Evolutionary conservation across 1,140 invertebrate species (phyloP), one percentile per base, ranked within the genome.

Genomic region (Drosophila parabipectinata): DNA sequence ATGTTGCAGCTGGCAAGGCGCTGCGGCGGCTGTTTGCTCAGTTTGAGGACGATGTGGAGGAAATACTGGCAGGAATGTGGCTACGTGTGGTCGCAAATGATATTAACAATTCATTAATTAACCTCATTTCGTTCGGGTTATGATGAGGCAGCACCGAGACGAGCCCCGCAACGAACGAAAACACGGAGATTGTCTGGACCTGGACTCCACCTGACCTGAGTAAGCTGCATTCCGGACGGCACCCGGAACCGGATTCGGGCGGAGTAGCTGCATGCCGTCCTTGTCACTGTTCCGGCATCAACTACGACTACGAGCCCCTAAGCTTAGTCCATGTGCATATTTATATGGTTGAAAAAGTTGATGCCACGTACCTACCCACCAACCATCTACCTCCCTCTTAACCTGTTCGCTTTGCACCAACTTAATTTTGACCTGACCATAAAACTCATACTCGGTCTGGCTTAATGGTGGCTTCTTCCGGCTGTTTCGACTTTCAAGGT

Each of bases 71-170:
- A 15, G 75, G 51, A 72, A 72, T 88, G 83, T 83, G 82, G 74
- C 83, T 78, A 87, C 75, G 83, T 87, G 83, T 87, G 79, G 83
- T 83, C 79, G 82, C 83, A 87, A 87, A 87, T 88, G 71, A 87
- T 87, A 87, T 87, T 87, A 87, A 87, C 83, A 87, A 87, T 87
- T 87, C 83, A 87, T 87, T 87, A 87, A 87, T 87, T 87, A 87
- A 87, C 82, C 82, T 88, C 79, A 77, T 87, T 87, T 88, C 82
- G 83, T 88, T 78, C 58, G 71, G 82, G 79, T 73, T 79, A 88
- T 78, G 82, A 75, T 64, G 82, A 60, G 63, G 56, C 56, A 72
- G 67, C 32, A 69, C 14, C 53, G 50, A 37, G 45, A 72, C 47
- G 39, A 58, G 32, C 14, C 45, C n/a, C 47, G 15, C 26, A 24